Conservation (phyloP, 2,113 vertebrate species). For the Neoarius graeffei region DNA sequence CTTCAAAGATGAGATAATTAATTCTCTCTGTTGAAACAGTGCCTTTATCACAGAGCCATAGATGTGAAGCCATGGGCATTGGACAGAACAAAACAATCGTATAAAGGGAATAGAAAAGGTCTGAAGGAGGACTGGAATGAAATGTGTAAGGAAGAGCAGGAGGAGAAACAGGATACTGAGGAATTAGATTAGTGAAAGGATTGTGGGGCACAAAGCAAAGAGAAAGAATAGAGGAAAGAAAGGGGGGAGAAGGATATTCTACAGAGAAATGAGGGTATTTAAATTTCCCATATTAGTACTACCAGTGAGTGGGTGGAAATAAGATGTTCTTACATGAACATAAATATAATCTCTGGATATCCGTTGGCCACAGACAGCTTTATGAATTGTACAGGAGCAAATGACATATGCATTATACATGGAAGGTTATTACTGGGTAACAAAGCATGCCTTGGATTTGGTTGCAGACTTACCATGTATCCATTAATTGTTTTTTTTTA, state of each 20-base stretch:
- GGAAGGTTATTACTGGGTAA: conserved; percentile 20
- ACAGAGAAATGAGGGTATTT: conserved; percentile 48
- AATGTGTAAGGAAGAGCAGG: background rate
- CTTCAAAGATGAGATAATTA: background rate
- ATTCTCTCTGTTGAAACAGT: background rate
- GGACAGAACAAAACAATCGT: background rate
- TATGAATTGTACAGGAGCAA: conserved; percentile 38
- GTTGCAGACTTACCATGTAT: conserved; percentile 6
- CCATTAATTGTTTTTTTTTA: conserved; percentile 21
- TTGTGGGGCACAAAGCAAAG: conserved; percentile 12
- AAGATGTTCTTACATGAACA: conserved; percentile 34
- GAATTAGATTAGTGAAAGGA: conserved; percentile 46
- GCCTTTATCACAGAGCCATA: background rate
- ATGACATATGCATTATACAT: conserved; percentile 18
- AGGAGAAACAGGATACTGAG: conserved; percentile 14
- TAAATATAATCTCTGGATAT: conserved; percentile 27
- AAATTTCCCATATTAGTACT: conserved; percentile 41
- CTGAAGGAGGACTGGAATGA: conserved; percentile 24
- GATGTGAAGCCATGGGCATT: background rate
- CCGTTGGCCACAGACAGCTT: conserved; percentile 10
- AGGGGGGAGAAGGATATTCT: conserved; percentile 30
- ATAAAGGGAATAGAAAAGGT: conserved; percentile 40
- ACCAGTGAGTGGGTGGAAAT: conserved; percentile 29
- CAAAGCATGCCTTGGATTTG: conserved; percentile 20
- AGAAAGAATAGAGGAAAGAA: conserved; percentile 14